Evolutionary conservation across 1,140 invertebrate species (phyloP).

Genomic region (Hyphantria cunea): DNA sequence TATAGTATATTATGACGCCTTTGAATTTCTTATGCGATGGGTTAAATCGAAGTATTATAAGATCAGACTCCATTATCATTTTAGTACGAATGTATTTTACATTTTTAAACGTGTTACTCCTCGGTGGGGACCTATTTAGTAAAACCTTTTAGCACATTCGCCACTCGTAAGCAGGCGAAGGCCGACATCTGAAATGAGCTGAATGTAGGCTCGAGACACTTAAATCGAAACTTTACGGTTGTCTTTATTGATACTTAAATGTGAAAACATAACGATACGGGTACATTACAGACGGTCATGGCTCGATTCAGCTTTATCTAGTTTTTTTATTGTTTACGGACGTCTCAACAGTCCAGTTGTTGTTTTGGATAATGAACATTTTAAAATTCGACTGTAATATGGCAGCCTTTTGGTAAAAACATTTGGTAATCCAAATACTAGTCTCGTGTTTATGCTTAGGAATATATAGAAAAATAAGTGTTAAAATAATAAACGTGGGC

Average conservation of each 20-base stretch:
- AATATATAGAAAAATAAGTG: no score
- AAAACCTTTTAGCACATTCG: conserved; percentile 39
- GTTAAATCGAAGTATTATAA: conserved; percentile 42
- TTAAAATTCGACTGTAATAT: no score
- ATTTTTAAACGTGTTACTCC: conserved; percentile 37
- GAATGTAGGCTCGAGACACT: conserved; percentile 45
- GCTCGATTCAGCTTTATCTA: conserved; percentile 47
- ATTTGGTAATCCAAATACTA: no score
- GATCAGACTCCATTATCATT: conserved; percentile 39
- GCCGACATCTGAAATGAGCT: conserved; percentile 39
- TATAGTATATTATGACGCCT: no score
- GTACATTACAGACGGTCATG: conserved; percentile 38
- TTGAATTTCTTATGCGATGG: conserved; percentile 21
- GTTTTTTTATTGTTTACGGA: no score
- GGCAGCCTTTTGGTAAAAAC: no score
- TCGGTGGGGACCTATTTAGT: conserved; percentile 27
- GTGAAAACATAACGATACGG: conserved; percentile 47
- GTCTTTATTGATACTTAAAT: conserved; percentile 53
- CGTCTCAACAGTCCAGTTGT: no score
- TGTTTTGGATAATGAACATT: no score
- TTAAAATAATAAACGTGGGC: no score
- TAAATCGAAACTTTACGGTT: conserved; percentile 66
- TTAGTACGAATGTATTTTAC: conserved; percentile 47
- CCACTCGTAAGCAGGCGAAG: conserved; percentile 33
- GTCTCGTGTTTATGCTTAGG: no score